Evolutionary conservation across 2,888 invertebrate species (phyloP).

Genomic region (Eristalis intricaria): DNA sequence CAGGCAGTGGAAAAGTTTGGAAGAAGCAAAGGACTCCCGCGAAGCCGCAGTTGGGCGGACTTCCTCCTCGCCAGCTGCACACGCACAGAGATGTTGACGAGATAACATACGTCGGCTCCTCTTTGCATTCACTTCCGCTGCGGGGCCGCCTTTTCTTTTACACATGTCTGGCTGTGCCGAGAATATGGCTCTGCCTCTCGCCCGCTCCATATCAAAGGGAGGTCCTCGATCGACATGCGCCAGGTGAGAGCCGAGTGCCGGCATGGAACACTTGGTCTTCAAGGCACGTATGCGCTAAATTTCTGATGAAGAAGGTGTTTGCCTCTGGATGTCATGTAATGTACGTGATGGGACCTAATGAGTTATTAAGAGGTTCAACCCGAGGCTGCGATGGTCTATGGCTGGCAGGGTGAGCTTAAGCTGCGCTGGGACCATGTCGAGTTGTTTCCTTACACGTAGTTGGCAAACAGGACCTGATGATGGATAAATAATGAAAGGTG

Average conservation of each 20-base stretch:
- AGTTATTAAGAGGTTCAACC: constrained; percentile 62
- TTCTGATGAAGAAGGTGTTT: constrained; percentile 48
- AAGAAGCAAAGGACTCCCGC: constrained; percentile 11
- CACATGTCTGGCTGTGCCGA: background rate
- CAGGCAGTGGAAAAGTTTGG: constrained; percentile 24
- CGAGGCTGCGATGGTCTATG: constrained; percentile 24
- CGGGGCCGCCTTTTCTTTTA: background rate
- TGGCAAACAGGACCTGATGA: background rate
- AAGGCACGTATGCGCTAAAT: constrained; percentile 43
- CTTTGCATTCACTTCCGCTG: background rate
- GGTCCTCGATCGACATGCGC: background rate
- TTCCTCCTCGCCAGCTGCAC: background rate
- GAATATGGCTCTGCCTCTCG: background rate
- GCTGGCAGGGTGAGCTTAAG: no score
- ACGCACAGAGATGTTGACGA: constrained; percentile 1
- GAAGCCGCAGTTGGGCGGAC: background rate
- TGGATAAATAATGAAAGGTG: background rate
- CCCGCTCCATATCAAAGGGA: no score
- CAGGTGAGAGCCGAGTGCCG: background rate
- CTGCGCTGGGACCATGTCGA: background rate
- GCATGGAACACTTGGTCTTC: constrained; percentile 16
- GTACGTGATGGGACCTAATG: constrained; percentile 62
- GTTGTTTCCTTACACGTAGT: constrained; percentile 3
- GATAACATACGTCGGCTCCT: background rate
- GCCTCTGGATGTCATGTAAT: constrained; percentile 45